A percentile compares a stretch with the other conserved stretches of the same genome.
Evolutionary conservation across 2,888 invertebrate species (phyloP).

Genomic region (Noctuana brunneofusca): DNA sequence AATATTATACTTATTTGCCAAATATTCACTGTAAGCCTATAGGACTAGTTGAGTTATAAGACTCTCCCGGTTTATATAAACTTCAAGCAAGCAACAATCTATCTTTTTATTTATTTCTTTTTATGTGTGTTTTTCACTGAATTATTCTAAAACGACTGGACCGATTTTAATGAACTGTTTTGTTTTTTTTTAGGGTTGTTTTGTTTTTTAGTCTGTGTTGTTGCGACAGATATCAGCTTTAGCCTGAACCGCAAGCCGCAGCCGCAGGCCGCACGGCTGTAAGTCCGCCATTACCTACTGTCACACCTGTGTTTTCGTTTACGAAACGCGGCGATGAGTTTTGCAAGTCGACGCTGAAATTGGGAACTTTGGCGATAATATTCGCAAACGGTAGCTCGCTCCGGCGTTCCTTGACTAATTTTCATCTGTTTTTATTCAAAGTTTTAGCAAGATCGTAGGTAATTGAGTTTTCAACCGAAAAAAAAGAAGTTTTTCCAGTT

Average conservation of each 20-base stretch:
- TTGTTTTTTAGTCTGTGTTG: too few species aligned
- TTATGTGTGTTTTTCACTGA: too few species aligned
- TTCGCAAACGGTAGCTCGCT: constrained; percentile 19
- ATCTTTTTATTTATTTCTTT: too few species aligned
- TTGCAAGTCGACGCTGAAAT: constrained; percentile 79
- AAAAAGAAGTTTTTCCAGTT: not conserved
- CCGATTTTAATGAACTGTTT: too few species aligned
- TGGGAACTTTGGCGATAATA: constrained; percentile 70
- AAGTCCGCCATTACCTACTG: constrained; percentile 15
- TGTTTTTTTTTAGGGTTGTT: too few species aligned
- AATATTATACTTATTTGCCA: too few species aligned
- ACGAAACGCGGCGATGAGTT: constrained; percentile 64
- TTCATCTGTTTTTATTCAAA: constrained; percentile 23
- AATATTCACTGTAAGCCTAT: too few species aligned
- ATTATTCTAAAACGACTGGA: too few species aligned
- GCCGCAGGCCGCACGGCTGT: not conserved
- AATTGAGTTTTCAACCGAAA: constrained; percentile 7
- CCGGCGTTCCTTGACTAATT: constrained; percentile 21
- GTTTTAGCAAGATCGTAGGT: constrained; percentile 20
- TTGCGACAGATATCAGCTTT: not conserved
- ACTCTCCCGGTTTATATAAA: too few species aligned
- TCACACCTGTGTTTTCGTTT: constrained; percentile 53
- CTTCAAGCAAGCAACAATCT: too few species aligned
- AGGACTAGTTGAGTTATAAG: too few species aligned
- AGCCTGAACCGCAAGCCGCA: not conserved